A percentile compares a stretch with the other conserved stretches of the same genome.
Evolutionary conservation across 1,140 invertebrate species (phyloP).

Genomic region (Platyscapa corneri): DNA sequence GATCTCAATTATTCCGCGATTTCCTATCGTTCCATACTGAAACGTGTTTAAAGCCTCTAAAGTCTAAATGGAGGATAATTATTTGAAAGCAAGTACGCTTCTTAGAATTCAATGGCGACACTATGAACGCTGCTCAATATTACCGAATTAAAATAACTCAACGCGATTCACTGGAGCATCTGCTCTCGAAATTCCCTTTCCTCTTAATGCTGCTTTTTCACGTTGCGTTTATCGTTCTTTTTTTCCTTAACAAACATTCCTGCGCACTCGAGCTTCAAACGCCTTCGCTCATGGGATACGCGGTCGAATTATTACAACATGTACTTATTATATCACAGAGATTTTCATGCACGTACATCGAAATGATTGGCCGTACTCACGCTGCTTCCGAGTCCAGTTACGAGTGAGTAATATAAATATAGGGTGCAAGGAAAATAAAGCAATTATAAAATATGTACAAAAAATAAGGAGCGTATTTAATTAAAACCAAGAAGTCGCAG

Average conservation of each 20-base stretch:
- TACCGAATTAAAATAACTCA: slow-evolving; percentile 35
- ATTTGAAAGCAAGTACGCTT: not conserved
- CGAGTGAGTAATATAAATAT: not conserved
- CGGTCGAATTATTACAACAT: not conserved
- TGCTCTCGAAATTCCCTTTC: not conserved
- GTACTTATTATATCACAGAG: not conserved
- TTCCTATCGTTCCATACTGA: not conserved
- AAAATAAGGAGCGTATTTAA: not conserved
- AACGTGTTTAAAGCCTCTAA: not conserved
- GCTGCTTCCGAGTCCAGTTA: not conserved
- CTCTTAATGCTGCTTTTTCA: not conserved
- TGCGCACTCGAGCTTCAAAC: not conserved
- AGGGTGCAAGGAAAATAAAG: not conserved
- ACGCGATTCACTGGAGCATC: slow-evolving; percentile 3
- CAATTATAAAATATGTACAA: not conserved
- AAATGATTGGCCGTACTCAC: not conserved
- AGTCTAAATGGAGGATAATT: not conserved
- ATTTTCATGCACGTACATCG: not conserved
- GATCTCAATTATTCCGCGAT: slow-evolving; percentile 2
- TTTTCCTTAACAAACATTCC: not conserved
- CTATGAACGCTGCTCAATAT: slow-evolving; percentile 16
- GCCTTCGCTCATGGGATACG: not conserved
- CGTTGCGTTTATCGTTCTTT: not conserved
- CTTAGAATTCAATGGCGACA: slow-evolving; percentile 19
- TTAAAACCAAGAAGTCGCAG: not conserved